Evolutionary conservation across 1,140 invertebrate species (phyloP), one percentile per base, ranked within the genome.

Genomic region (Branchinecta lynchi): DNA sequence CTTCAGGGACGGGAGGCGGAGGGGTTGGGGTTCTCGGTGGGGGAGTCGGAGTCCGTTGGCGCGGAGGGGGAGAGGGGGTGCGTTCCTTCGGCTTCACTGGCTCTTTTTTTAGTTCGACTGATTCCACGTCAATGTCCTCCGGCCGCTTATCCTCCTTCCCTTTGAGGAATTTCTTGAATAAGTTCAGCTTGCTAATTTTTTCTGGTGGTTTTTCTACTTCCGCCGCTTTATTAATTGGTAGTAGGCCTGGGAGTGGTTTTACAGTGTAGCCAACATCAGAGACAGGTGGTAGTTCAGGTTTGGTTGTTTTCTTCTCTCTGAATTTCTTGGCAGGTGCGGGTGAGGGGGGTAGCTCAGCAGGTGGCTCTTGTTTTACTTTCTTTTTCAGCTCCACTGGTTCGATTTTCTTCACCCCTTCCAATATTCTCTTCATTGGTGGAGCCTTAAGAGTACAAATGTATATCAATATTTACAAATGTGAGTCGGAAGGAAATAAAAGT

Each of bases 91-190:
- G 20, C 7, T 68, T 68, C 66, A 15, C 66, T 43, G 15, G n/a
- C 21, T 70, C 76, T 70, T 15, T 68, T 66, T 43, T 44, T 43
- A 21, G 46, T 9, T 15, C 66, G n/a, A 46, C 44, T 15, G 20
- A 10, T 68, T 17, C 8, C 21, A 65, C n/a, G 20, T 15, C 12
- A 68, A 32, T 15, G 8, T 20, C 44, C 45, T 20, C 44, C 3
- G 43, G 43, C 0, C 43, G 43, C 44, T 70, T 70, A 15, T 72
- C 69, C 68, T 70, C 69, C 65, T 71, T 89, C 17, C 85, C 84
- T 80, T 88, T 89, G 68, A 87, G 85, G 74, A 90, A 88, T 79
- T 90, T 90, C 76, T 89, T 91, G 73, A 91, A 89, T 75, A 91
- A 89, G 79, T 90, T 90, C 43, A 89, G 77, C 77, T 91, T 91